Evolutionary conservation across 2,888 invertebrate genomes (phyloP).

Genomic region (Tenthredo amoena): DNA sequence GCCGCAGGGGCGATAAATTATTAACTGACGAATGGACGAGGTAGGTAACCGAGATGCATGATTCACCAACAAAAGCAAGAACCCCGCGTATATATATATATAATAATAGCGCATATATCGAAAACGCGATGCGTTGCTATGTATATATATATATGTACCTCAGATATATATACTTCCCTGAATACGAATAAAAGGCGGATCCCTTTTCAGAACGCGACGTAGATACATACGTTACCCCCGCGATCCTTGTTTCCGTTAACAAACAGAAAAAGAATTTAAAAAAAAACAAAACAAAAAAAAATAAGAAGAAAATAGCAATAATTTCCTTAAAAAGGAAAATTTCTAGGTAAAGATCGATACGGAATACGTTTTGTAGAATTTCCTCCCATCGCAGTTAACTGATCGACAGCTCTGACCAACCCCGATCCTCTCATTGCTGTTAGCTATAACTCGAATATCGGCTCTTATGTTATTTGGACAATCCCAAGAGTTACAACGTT

Average conservation of each 20-base stretch:
- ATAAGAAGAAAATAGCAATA: not conserved
- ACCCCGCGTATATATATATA: not conserved
- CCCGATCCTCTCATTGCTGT: not conserved
- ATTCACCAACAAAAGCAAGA: conserved; percentile 45
- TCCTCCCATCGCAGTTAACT: too few relatives aligned
- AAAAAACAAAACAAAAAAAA: too few relatives aligned
- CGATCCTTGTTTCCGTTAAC: not conserved
- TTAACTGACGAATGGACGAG: conserved; percentile 43
- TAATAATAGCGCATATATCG: not conserved
- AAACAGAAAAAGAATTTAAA: not conserved
- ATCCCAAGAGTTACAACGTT: conserved; percentile 40
- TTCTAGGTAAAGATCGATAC: not conserved
- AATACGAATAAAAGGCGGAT: too few relatives aligned
- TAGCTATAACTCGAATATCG: not conserved
- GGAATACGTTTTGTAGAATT: not conserved
- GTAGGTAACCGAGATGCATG: conserved; percentile 34
- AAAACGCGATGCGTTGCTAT: not conserved
- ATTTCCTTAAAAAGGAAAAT: not conserved
- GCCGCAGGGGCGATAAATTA: conserved; percentile 41
- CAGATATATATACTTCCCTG: not conserved
- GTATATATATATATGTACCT: not conserved
- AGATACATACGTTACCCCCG: not conserved
- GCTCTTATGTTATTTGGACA: conserved; percentile 39
- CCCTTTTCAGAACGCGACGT: not conserved
- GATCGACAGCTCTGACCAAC: conserved; percentile 9